These are phyloP conservation scores for Acanthisitta chloris DNA, from an alignment of 2,113 vertebrate genomes.

Conservation along the genomic window DNA sequence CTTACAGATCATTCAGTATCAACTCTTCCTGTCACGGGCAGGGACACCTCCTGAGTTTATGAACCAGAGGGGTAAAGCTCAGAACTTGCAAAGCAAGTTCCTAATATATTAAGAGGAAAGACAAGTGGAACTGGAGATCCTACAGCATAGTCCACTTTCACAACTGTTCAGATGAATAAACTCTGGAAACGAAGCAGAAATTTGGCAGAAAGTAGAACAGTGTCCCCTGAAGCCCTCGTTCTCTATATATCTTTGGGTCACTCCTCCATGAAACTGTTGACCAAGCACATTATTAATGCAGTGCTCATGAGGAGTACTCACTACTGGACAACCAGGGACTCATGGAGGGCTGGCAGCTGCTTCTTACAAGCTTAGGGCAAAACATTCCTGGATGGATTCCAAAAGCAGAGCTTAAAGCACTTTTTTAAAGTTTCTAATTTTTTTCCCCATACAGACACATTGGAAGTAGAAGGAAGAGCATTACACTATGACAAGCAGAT, in stretches of 20 bases:
- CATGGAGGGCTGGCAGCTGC: conserved; percentile 21
- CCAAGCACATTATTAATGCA: not conserved
- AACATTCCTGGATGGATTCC: conserved; percentile 14
- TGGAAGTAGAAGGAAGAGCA: not conserved
- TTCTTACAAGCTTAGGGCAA: not conserved
- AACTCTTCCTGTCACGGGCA: too few relatives aligned
- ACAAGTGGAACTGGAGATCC: not conserved
- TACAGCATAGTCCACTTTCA: not conserved
- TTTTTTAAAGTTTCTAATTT: not conserved
- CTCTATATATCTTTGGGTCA: not conserved
- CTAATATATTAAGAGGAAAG: not conserved
- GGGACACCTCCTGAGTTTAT: too few relatives aligned
- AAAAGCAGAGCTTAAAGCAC: not conserved
- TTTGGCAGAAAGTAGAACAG: not conserved
- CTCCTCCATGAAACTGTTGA: not conserved
- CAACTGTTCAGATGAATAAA: not conserved
- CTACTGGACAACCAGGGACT: not conserved
- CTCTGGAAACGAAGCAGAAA: not conserved
- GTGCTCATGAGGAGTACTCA: not conserved
- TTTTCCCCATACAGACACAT: not conserved
- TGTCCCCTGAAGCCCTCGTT: not conserved
- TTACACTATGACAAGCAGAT: not conserved
- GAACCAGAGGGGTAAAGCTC: not conserved
- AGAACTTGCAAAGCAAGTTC: not conserved
- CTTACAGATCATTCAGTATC: too few relatives aligned